Base-by-base conservation (phyloP, 2,113 vertebrate species). In the Aphyosemion australe region DNA sequence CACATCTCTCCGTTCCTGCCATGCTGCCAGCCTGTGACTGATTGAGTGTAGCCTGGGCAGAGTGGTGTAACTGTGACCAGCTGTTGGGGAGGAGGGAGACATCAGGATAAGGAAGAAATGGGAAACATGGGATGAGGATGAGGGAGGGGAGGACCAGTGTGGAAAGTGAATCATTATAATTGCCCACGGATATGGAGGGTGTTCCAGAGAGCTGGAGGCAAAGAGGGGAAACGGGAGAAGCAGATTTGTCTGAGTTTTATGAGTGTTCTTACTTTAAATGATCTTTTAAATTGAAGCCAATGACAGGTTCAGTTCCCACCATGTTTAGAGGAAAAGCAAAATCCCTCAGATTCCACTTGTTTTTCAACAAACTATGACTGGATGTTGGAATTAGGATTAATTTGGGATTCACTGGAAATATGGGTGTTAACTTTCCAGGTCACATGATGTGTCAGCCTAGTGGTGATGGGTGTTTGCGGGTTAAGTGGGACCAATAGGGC, bases 321-420 rank as follows among this genome's bases (percentile, higher is more conserved):
- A 73, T 9, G 56, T 61, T 16, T 65, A 43, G 20, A 52, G 21
- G 50, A 59, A 62, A 73, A 72, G 57, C 20, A 37, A 37, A 37
- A 37, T 26, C 54, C 1, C 13, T 39, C 64, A 12, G 2, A 34
- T 62, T 46, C 49, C 34, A 68, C 57, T 72, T 61, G 48, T 57
- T 67, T 16, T 15, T 53, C 70, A 75, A 68, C 65, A 60, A 76
- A 76, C 72, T 12, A 26, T 52, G 46, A 31, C 71, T 41, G 64
- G 65, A 80, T 68, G 45, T 78, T 78, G 61, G 80, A 66, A 87
- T 86, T 67, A 79, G 72, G 69, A 80, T 87, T 84, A 77, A 20
- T 72, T 82, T 64, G 56, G 60, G 53, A 65, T 79, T 69, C 45
- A 65, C 81, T 68, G 72, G 56, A 66, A 48, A 59, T 56, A 42